Evolutionary conservation across 2,888 invertebrate genomes (phyloP).

Genomic region (Tiliacea aurago): DNA sequence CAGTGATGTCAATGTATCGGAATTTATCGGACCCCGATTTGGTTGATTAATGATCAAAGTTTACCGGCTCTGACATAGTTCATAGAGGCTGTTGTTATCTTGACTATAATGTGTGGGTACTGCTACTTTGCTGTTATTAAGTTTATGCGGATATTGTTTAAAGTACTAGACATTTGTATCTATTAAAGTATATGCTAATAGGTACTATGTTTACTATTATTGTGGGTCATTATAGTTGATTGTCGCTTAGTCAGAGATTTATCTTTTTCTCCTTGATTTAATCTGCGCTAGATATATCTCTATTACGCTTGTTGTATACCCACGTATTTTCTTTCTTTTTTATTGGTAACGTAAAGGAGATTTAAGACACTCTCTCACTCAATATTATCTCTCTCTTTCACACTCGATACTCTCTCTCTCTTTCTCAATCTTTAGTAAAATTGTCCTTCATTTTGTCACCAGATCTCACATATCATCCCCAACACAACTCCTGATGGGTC

Average conservation of each 20-base stretch:
- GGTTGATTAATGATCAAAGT: conserved; percentile 61
- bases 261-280: conserved; percentile 5
- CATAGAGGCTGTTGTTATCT: conserved; percentile 50
- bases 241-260: not conserved
- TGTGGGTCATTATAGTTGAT: conserved; percentile 23
- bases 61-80: conserved; percentile 42
- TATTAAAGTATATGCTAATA: conserved; percentile 6
- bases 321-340: too few relatives aligned
- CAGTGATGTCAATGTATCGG: conserved; percentile 58
- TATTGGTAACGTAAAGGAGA: too few relatives aligned
- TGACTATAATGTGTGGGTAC: conserved; percentile 36
- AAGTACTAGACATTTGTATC: conserved; percentile 39
- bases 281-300: too few relatives aligned
- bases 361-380: too few relatives aligned
- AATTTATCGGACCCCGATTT: conserved; percentile 59
- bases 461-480: conserved; percentile 89
- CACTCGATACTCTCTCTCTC: not conserved
- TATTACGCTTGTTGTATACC: too few relatives aligned
- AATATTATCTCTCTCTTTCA: not conserved
- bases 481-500: conserved; percentile 87
- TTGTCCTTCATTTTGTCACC: not conserved
- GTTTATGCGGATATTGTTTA: conserved; percentile 10
- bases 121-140: conserved; percentile 20
- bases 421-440: not conserved
- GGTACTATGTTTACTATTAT: not conserved